Evolutionary conservation across 30 jellyfish, hydroid and myxozoan species (phyloP).

Genomic region (Aurelia sp.): DNA sequence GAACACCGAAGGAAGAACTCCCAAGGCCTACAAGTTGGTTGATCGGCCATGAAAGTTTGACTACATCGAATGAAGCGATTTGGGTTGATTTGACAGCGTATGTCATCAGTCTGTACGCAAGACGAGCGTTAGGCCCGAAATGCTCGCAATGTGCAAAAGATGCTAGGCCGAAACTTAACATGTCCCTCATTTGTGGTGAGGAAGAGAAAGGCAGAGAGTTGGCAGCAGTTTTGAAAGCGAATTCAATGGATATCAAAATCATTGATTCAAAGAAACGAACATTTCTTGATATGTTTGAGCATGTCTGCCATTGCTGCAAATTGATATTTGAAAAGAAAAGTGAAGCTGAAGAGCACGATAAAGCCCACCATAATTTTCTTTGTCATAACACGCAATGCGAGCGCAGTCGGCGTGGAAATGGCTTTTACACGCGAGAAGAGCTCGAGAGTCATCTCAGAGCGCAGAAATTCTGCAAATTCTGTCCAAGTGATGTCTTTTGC

Average conservation of each 20-base stretch:
- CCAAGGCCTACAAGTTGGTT: slow-evolving; percentile 57
- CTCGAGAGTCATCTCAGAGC: slow-evolving; percentile 73
- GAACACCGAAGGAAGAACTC: slow-evolving; percentile 33
- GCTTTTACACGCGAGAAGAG: slow-evolving; percentile 85
- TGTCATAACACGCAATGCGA: slow-evolving; percentile 90
- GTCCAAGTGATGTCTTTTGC: slow-evolving; percentile 85
- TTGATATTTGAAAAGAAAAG: slow-evolving; percentile 45
- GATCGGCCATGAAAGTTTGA: slow-evolving; percentile 82
- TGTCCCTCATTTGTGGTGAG: slow-evolving; percentile 67
- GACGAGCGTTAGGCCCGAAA: slow-evolving; percentile 26
- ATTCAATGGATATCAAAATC: slow-evolving; percentile 54
- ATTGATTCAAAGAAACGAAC: slow-evolving; percentile 71
- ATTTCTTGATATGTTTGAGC: slow-evolving; percentile 75
- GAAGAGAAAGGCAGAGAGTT: slow-evolving; percentile 71
- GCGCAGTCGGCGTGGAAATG: slow-evolving; percentile 92
- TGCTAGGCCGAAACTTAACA: slow-evolving; percentile 38
- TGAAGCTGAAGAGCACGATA: slow-evolving; percentile 84
- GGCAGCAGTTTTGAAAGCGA: slow-evolving; percentile 80
- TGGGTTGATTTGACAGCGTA: slow-evolving; percentile 90
- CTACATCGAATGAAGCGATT: slow-evolving; percentile 77
- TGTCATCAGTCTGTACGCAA: slow-evolving; percentile 79
- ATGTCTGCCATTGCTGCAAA: slow-evolving; percentile 82
- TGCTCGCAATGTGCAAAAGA: slow-evolving; percentile 23
- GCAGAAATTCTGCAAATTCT: slow-evolving; percentile 81
- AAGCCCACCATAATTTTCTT: slow-evolving; percentile 68